Evolutionary conservation across 1,140 invertebrate species (phyloP), one percentile per base, ranked within the genome.

Genomic region (Heliconius eleuchia): DNA sequence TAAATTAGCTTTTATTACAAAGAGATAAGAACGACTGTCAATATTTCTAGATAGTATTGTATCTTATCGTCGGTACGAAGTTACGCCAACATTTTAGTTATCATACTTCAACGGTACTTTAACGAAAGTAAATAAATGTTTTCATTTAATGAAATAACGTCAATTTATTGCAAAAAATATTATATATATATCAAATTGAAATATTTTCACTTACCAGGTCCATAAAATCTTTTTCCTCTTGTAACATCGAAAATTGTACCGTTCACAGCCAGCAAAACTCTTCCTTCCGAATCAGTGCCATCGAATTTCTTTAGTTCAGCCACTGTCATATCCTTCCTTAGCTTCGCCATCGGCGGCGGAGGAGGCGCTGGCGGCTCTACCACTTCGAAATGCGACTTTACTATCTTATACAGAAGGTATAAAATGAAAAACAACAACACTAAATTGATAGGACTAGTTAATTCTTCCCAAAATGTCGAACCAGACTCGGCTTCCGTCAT

Each of bases 201-300:
- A 39, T 34, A 18, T 66, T n/a, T 39, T 50, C 42, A 75, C 90
- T 89, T 80, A 94, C 93, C 93, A 23, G 92, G 93, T 55, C 93
- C 93, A 76, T 94, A 94, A 82, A 94, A 94, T 79, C 91, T 83
- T 80, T 93, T 93, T 37, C 93, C 93, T 83, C 81, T 88, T 11
- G 93, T 94, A 74, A 94, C 93, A 83, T 94, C 93, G 77, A 94
- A 94, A 71, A 94, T 93, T 7, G 89, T 84, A 39, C 87, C 86
- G 81, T 93, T 93, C 7, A 94, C 91, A 70, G 93, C 93, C 5
- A 94, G 80, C 52, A 93, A 79, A 42, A 94, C 91, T 85, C 93
- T 88, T 37, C 93, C 92, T 79, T 93, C 92, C n/a, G 86, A 82
- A 76, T 92, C 89, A 8, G 88, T 92, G 23, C 93, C 93, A 77